Evolutionary conservation across 1,140 invertebrate species (phyloP), one percentile per base, ranked within the genome.

Genomic region (Streblospio benedicti): DNA sequence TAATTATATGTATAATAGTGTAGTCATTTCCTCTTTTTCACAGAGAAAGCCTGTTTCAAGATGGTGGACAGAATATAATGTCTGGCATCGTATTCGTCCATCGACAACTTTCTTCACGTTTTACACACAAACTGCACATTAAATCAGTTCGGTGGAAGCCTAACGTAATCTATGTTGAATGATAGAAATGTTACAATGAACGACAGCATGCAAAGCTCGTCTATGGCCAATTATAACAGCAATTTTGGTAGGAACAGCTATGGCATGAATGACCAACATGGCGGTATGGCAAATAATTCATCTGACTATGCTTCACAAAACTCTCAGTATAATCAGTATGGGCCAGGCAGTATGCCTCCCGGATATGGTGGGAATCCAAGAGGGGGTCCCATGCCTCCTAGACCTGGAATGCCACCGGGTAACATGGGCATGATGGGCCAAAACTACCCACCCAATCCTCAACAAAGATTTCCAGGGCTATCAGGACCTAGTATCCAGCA

Each of bases 401-500:
- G 69, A 31, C 66, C 68, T 33, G 69, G 66, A 33, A 65, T 69
- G 62, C 64, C 62, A 45, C 49, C 62, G 32, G 38, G 31, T 35
- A 23, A 20, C 25, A 62, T 65, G 59, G 60, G 62, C 50, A 67
- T 69, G 64, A 61, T 65, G 57, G 59, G 55, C 12, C 68, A 67
- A 49, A 68, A 63, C 1, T 66, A 65, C 20, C 62, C 59, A 43
- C 55, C 50, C 35, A 63, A 52, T 43, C 65, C 63, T 47, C 65
- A 67, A 50, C 18, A 6, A 20, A n/a, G 49, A 27, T 59, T 59
- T 33, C 45, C 45, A 12, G 20, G 45, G 64, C 68, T 85, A 43
- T 81, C 83, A 1, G 84, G 85, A 59, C 84, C 85, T 69, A 83
- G 76, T 70, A 82, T 86, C 65, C 81, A 83, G 0, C 88, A 89